Evolutionary conservation across 2,888 invertebrate species (phyloP).

Genomic region (Lampropteryx suffumata): DNA sequence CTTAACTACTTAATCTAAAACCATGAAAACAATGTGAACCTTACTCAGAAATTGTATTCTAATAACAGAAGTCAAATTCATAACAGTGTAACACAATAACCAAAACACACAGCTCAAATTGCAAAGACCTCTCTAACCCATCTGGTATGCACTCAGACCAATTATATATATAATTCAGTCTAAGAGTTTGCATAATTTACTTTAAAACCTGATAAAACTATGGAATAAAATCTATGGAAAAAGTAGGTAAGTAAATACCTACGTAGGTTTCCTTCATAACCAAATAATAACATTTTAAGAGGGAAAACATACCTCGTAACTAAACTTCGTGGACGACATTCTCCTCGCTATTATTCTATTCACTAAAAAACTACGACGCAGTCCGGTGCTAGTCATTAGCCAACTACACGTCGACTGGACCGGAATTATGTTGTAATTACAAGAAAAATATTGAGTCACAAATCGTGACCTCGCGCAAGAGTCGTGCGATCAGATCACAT

Average conservation of each 20-base stretch:
- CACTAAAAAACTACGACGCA: slow-evolving; percentile 51
- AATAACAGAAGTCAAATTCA: background rate
- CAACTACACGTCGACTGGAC: slow-evolving; percentile 34
- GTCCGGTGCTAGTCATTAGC: slow-evolving; percentile 55
- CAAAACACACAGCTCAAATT: slow-evolving; percentile 13
- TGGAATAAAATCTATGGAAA: no score
- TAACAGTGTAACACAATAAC: background rate
- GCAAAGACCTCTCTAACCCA: slow-evolving; percentile 2
- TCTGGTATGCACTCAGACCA: no score
- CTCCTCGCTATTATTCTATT: slow-evolving; percentile 48
- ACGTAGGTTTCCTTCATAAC: no score
- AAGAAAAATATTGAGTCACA: slow-evolving; percentile 34
- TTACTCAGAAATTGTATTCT: background rate
- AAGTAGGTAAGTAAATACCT: no score
- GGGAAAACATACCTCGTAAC: slow-evolving; percentile 63
- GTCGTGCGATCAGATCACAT: slow-evolving; percentile 32
- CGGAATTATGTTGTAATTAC: slow-evolving; percentile 37
- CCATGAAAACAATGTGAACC: no score
- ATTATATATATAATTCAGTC: no score
- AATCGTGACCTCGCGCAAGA: slow-evolving; percentile 17
- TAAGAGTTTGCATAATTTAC: no score
- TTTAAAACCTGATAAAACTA: no score
- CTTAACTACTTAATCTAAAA: no score
- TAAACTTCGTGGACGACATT: slow-evolving; percentile 60
- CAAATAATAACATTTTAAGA: no score